Conservation (phyloP, 2,797 vertebrate species). For the Etheostoma perlongum region DNA sequence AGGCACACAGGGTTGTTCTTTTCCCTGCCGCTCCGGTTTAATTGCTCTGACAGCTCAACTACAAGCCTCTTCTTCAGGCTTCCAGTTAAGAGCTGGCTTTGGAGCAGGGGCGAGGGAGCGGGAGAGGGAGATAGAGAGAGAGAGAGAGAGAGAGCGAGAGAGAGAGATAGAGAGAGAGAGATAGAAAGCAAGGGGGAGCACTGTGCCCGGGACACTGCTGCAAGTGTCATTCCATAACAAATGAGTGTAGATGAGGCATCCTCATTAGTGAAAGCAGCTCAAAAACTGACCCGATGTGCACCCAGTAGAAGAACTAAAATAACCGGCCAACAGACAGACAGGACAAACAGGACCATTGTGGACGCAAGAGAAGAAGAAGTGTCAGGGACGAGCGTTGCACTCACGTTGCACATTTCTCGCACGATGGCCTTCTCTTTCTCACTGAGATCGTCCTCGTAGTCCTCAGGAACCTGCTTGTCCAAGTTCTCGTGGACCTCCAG, state of each 20-base stretch:
- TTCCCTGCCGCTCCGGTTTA: constrained; percentile 71
- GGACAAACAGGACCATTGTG: constrained; percentile 18
- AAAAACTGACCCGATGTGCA: constrained; percentile 62
- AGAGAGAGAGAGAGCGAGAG: background rate
- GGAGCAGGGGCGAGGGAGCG: constrained; percentile 4
- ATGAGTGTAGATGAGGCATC: constrained; percentile 52
- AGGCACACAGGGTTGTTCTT: constrained; percentile 45
- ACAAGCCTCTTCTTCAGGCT: constrained; percentile 57
- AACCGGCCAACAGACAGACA: constrained; percentile 8
- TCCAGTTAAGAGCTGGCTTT: constrained; percentile 50
- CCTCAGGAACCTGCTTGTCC: constrained; percentile 93
- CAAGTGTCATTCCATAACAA: constrained; percentile 53
- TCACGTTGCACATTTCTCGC: constrained; percentile 98
- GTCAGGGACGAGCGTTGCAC: constrained; percentile 37
- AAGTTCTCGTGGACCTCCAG: constrained; percentile 97
- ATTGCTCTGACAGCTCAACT: constrained; percentile 79
- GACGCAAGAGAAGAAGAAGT: background rate
- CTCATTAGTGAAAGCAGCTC: constrained; percentile 68
- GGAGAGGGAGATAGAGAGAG: background rate
- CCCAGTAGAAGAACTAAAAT: background rate
- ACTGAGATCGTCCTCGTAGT: constrained; percentile 94
- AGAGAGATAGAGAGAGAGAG: no score
- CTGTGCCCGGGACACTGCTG: constrained; percentile 31
- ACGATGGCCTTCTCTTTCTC: constrained; percentile 99
- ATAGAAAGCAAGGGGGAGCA: background rate